Base-by-base conservation (phyloP, 2,888 invertebrate genomes). In the Liodrosophila aerea region DNA sequence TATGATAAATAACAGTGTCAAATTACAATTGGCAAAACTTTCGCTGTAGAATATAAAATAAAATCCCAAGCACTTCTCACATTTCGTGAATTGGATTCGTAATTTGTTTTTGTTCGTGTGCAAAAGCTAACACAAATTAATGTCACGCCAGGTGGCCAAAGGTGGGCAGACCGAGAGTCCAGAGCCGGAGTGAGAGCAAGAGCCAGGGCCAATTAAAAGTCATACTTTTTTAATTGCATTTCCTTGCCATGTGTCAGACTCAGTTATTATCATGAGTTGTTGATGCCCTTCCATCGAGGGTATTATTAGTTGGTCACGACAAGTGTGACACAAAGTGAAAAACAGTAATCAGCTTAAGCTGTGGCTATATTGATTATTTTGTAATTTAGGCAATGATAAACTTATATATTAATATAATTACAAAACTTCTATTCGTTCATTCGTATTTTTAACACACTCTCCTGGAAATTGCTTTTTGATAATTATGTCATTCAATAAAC, bases 181-280 rank as follows among this genome's bases (percentile, higher is more conserved):
- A 13, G 11, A 11, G 12, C n/a, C 4, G 7, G 39, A 16, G 39
- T n/a, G 16, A 9, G 37, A 40, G 7, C 31, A 31, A 15, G 13
- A 16, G 33, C 8, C n/a, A n/a, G 33, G 50, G 47, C 61, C 76
- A 77, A 77, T 80, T 76, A 77, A 74, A 80, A 66, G 70, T 49
- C 75, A 77, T 70, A 73, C n/a, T 76, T 73, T 76, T 76, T 80
- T 75, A 80, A 77, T 80, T 77, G 80, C 80, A 77, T 77, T 70
- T 80, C 57, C 58, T 58, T 57, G 62, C 45, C 53, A 66, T 62
- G 62, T 69, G 69, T 58, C 69, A 54, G 27, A 58, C 57, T 29
- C 66, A 15, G 58, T 65, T 62, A 59, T 69, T 53, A 50, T 60
- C 11, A 49, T 52, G 62, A 54, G n/a, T 58, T 54, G 44, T 30